These are phyloP conservation scores for Centropus bengalensis DNA, from an alignment of 2,113 vertebrate genomes.

Conservation along the genomic window DNA sequence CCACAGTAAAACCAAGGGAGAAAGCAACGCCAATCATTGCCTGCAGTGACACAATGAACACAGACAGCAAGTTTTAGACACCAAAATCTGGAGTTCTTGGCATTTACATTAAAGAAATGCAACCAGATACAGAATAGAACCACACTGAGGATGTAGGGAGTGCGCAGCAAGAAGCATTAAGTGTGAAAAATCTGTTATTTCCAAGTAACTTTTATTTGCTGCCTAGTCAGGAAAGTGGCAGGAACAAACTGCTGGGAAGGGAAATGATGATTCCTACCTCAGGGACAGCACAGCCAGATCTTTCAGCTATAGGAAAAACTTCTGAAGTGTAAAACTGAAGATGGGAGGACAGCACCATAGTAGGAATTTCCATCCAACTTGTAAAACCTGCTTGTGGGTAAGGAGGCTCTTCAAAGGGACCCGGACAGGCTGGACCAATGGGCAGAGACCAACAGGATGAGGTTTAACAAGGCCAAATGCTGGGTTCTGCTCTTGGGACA, in stretches of 20 bases:
- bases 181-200: neutral
- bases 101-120: neutral
- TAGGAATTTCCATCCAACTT: neutral
- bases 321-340: neutral
- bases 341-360: neutral
- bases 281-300: neutral
- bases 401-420: too few relatives aligned
- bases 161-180: neutral
- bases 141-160: neutral
- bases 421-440: too few relatives aligned
- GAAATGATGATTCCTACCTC: neutral
- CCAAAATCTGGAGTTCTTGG: neutral
- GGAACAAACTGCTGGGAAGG: neutral
- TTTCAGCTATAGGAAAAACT: neutral
- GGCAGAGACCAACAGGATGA: too few relatives aligned
- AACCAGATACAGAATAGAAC: neutral
- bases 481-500: too few relatives aligned
- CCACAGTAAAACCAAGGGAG: slow-evolving; percentile 93
- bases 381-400: too few relatives aligned
- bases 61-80: neutral
- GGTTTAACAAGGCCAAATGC: too few relatives aligned
- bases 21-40: slow-evolving; percentile 95
- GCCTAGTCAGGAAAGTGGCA: neutral
- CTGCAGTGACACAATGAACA: slow-evolving; percentile 66
- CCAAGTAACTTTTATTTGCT: neutral